phyloP scores from a whole-genome alignment of 2,888 invertebrate genomes.

The Chrysopilus asiliformis region DNA sequence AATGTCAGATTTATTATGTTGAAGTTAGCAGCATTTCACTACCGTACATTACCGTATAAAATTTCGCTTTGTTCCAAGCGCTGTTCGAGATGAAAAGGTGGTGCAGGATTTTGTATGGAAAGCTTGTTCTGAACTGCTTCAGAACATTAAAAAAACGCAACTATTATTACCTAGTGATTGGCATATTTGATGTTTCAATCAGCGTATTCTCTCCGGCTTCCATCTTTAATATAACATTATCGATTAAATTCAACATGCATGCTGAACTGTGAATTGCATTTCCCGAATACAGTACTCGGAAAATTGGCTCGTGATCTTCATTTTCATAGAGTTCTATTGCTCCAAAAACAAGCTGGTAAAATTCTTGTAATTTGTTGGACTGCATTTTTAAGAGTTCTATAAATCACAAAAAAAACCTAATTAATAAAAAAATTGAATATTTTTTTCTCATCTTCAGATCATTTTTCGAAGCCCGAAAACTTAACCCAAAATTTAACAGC shows the following conservation, averaged over 20 bases:
- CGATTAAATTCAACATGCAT: conserved; percentile 39
- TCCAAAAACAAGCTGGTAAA: conserved; percentile 28
- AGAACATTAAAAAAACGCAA: too few relatives aligned
- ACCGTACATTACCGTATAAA: too few relatives aligned
- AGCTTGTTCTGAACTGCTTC: too few relatives aligned
- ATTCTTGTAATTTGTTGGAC: conserved; percentile 24
- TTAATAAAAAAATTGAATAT: neutral
- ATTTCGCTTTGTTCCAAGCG: too few relatives aligned
- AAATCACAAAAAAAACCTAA: conserved; percentile 3
- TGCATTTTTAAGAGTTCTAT: conserved; percentile 25
- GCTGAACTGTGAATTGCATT: conserved; percentile 40
- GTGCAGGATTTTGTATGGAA: too few relatives aligned
- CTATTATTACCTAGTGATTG: too few relatives aligned
- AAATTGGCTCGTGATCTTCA: conserved; percentile 17
- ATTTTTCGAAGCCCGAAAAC: too few relatives aligned
- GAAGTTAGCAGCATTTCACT: too few relatives aligned
- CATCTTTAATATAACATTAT: conserved; percentile 36
- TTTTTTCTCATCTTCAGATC: neutral
- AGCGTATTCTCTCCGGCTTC: conserved; percentile 1
- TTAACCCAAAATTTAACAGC: too few relatives aligned
- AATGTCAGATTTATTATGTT: too few relatives aligned
- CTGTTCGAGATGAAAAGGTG: too few relatives aligned
- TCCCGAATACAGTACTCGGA: conserved; percentile 34
- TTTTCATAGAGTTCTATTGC: conserved; percentile 20
- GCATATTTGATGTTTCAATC: conserved; percentile 25